Percentiles rank a stretch among this genome's conserved stretches.
Conservation (phyloP, 1,140 invertebrate species). For the Micrasema minimum region DNA sequence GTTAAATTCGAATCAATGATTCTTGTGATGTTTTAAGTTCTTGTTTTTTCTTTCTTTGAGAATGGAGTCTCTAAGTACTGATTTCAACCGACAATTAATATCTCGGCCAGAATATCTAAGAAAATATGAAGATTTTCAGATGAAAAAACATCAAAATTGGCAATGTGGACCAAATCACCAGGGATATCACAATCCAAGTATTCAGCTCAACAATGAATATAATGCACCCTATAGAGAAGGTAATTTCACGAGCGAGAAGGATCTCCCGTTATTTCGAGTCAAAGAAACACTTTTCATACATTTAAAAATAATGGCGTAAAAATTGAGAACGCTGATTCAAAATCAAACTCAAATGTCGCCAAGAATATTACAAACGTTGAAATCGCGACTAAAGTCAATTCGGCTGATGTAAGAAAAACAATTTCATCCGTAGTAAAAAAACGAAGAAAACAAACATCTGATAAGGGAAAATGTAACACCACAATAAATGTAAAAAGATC, state of each 20-base stretch:
- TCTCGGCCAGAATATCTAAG: conserved; percentile 29
- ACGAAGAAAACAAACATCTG: conserved; percentile 41
- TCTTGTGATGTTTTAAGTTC: not conserved
- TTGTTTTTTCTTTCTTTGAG: not conserved
- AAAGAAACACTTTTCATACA: not conserved
- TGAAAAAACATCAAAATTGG: not conserved
- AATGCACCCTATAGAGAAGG: not conserved
- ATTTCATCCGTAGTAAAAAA: conserved; percentile 44
- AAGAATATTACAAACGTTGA: too few relatives aligned
- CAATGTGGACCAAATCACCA: conserved; percentile 3
- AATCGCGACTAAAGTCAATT: conserved; percentile 24
- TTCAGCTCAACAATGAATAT: not conserved
- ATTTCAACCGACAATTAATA: conserved; percentile 31
- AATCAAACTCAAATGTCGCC: not conserved
- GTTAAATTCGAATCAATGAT: not conserved
- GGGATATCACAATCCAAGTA: not conserved
- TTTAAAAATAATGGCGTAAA: not conserved
- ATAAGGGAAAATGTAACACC: conserved; percentile 6
- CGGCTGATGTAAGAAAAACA: conserved; percentile 43
- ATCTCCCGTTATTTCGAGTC: too few relatives aligned
- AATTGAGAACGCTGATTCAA: not conserved
- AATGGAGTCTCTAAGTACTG: conserved; percentile 39
- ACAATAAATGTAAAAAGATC: conserved; percentile 4
- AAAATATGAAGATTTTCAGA: conserved; percentile 2
- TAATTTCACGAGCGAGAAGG: not conserved